phyloP scores from a whole-genome alignment of 2,113 vertebrate genomes.

The Hemicordylus capensis region DNA sequence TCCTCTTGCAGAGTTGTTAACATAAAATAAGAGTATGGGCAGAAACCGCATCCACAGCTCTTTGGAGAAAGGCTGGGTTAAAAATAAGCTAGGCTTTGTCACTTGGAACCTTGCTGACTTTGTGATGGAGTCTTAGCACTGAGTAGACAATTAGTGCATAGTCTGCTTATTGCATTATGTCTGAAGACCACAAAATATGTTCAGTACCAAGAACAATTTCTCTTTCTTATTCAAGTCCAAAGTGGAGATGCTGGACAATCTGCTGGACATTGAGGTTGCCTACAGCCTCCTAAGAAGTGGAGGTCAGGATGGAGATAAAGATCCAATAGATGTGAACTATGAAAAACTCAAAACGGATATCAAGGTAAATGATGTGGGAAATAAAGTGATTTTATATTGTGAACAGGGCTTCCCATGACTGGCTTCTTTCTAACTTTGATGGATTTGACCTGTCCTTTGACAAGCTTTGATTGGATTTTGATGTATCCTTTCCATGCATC shows the following conservation, averaged over 20 bases:
- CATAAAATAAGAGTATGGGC: background rate
- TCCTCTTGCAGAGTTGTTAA: background rate
- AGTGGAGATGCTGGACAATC: constrained; percentile 97
- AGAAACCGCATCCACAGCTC: background rate
- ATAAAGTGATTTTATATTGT: background rate
- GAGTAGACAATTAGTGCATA: background rate
- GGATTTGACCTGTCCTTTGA: no score
- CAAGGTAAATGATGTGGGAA: constrained; percentile 77
- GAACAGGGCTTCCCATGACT: background rate
- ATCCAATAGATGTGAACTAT: constrained; percentile 97
- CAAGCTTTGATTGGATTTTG: background rate
- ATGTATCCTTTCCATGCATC: background rate
- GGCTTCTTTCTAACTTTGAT: background rate
- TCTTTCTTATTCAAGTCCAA: constrained; percentile 82
- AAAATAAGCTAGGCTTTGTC: background rate
- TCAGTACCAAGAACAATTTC: background rate
- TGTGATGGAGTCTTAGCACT: background rate
- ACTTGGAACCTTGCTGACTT: background rate
- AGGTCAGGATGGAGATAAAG: constrained; percentile 89
- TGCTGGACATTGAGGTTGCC: constrained; percentile 97
- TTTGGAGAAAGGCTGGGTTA: background rate
- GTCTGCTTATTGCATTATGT: accelerated
- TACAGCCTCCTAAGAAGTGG: constrained; percentile 95
- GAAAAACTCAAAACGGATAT: constrained; percentile 96
- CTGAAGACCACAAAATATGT: background rate